Evolutionary conservation across 1,140 invertebrate species (phyloP), one percentile per base, ranked within the genome.

Genomic region (Drosophila pruinosa): DNA sequence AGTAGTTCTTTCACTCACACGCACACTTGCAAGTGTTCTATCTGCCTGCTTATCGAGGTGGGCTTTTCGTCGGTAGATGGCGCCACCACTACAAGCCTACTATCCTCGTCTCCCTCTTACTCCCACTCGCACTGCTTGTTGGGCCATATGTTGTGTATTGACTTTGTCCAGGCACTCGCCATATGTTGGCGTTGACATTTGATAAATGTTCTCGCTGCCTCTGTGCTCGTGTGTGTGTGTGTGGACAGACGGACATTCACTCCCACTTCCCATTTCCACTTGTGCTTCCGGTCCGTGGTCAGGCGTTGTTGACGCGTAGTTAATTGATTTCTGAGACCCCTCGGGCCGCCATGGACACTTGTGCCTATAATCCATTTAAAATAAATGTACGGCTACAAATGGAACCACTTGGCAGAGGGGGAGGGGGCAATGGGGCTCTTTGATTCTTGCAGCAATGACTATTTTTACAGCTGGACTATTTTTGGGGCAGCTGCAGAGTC

Each of bases 271-370:
- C 45, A 24, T 14, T 50, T 50, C 26, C 47, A 31, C 15, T 31
- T 43, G 45, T 65, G 79, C 69, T 73, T 86, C 80, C 80, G 80
- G 79, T 58, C 48, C 52, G 56, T 64, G 50, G 59, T 64, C 52
- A 77, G 77, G 59, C 76, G 34, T 78, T 70, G 71, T 75, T 59
- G 70, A 71, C 77, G 70, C 81, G 78, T 63, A 85, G 77, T 85
- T 86, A 85, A 85, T 85, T 85, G 81, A 85, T 85, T 85, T 88
- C 82, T 69, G 61, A 74, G 81, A 71, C 64, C 67, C 61, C 52
- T 17, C 22, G 19, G 14, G 4, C 36, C 67, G 38, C 50, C 45
- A 58, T 62, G 47, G 56, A 62, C 68, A 80, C 54, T 72, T 67
- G 64, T 38, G 68, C 41, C 59, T 54, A 71, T 86, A 86, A 85